phyloP scores from a whole-genome alignment of 2,888 invertebrate genomes.

The Odontocerum albicorne region DNA sequence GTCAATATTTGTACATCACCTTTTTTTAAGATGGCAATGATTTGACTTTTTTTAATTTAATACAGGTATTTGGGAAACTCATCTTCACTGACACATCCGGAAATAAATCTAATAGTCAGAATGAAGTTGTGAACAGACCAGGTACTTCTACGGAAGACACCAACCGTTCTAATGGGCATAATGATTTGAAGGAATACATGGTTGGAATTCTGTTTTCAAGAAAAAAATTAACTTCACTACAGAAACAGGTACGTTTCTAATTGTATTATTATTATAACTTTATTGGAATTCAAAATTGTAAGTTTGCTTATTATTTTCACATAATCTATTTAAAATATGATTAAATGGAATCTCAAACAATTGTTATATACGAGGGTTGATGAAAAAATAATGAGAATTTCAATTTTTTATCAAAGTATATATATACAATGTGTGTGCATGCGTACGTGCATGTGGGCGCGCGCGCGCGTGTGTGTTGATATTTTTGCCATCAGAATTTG shows the following conservation, averaged over 20 bases:
- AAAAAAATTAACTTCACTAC: slow-evolving; percentile 89
- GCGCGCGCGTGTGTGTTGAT: too few relatives aligned
- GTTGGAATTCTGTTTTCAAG: slow-evolving; percentile 94
- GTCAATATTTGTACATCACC: too few relatives aligned
- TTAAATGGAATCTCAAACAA: too few relatives aligned
- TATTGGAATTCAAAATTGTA: neutral
- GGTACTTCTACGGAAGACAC: slow-evolving; percentile 1
- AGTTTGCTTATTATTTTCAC: too few relatives aligned
- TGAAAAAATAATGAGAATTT: too few relatives aligned
- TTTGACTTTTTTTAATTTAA: neutral
- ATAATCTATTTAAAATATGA: too few relatives aligned
- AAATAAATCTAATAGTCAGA: neutral
- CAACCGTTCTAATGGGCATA: slow-evolving; percentile 45
- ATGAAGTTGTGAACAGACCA: slow-evolving; percentile 3
- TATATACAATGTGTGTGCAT: too few relatives aligned
- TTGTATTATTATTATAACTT: neutral
- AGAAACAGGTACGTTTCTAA: slow-evolving; percentile 74
- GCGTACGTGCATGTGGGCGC: too few relatives aligned
- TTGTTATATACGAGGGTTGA: too few relatives aligned
- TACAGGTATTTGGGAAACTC: slow-evolving; percentile 91
- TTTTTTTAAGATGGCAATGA: too few relatives aligned
- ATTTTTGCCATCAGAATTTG: too few relatives aligned
- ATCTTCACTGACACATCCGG: slow-evolving; percentile 46
- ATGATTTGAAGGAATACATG: slow-evolving; percentile 89
- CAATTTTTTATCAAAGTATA: too few relatives aligned